Base-by-base conservation (phyloP, 2,888 invertebrate species). In the Gandaritis pyraliata region DNA sequence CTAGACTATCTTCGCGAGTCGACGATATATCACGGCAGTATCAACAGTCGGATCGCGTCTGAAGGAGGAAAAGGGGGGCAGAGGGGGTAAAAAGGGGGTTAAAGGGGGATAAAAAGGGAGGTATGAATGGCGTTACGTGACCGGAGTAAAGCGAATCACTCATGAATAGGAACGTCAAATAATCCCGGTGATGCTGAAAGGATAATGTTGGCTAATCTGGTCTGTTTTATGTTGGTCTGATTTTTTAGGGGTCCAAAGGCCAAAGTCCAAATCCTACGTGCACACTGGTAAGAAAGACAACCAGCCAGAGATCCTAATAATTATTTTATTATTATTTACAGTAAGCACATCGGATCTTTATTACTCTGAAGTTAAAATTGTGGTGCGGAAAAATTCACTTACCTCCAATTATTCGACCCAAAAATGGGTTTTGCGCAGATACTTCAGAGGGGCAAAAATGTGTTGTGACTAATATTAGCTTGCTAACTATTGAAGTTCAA, bases 101-200 rank as follows among this genome's bases (percentile, higher is more conserved):
- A 23, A 45, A 18, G 18, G 49, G 53, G 18, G 30, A 30, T 12
- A 29, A 46, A 29, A 48, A 36, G 23, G 69, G 64, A 58, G 69
- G 69, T 75, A 72, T 80, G 76, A 80, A 79, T 77, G 72, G 72
- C 52, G 53, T 49, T 66, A 80, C 79, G 81, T 80, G 81, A 78
- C 74, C 69, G 55, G 75, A 67, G 71, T 72, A 70, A 72, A 71
- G 59, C 58, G 67, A 68, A 66, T 68, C 58, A 52, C 61, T 67
- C 70, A 64, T 68, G 69, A 71, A 71, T 71, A 68, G 64, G 62
- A 66, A 60, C 67, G 65, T 68, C 68, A 64, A 66, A 66, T 66
- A 70, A 65, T 63, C 60, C 65, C 29, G 57, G 61, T 45, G 49
- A 58, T 60, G 65, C 43, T 56, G 62, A 66, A 67, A 66, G 67